Evolutionary conservation across 2,113 vertebrate genomes (phyloP).

Genomic region (Rousettus leschenaultii): DNA sequence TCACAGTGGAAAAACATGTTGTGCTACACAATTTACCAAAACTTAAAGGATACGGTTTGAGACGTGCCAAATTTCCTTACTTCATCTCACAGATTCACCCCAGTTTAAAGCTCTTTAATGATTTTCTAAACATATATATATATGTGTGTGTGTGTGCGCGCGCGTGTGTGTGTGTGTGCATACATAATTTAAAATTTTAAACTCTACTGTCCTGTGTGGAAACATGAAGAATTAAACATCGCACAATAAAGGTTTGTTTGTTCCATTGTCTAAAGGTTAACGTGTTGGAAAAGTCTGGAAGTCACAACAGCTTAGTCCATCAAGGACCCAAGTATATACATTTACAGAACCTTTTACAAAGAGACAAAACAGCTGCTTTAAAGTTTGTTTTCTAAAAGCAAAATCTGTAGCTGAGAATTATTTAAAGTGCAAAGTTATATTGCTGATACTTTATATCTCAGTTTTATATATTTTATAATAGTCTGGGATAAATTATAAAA

Average conservation of each 20-base stretch:
- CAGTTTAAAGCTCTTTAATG: slow-evolving; percentile 87
- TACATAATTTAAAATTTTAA: slow-evolving; percentile 57
- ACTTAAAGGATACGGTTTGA: slow-evolving; percentile 89
- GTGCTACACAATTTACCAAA: slow-evolving; percentile 92
- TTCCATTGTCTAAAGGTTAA: slow-evolving; percentile 75
- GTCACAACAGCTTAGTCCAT: slow-evolving; percentile 78
- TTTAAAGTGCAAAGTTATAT: slow-evolving; percentile 85
- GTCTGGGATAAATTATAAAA: slow-evolving; percentile 85
- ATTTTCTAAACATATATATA: background rate
- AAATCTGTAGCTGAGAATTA: slow-evolving; percentile 85
- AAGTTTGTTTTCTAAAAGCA: slow-evolving; percentile 84
- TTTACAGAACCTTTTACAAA: slow-evolving; percentile 76
- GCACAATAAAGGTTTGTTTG: slow-evolving; percentile 75
- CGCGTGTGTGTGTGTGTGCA: background rate
- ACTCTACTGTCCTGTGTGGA: slow-evolving; percentile 70
- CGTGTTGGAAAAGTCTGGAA: slow-evolving; percentile 78
- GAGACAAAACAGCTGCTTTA: slow-evolving; percentile 82
- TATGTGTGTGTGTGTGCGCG: background rate
- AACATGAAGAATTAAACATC: slow-evolving; percentile 74
- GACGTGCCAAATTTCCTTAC: slow-evolving; percentile 98
- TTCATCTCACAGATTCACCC: slow-evolving; percentile 91
- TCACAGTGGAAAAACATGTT: slow-evolving; percentile 87
- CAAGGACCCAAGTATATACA: slow-evolving; percentile 79
- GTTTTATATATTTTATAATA: slow-evolving; percentile 89
- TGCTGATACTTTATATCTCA: slow-evolving; percentile 86